Conservation (phyloP, 2,113 vertebrate genomes). For the Eleginops maclovinus region DNA sequence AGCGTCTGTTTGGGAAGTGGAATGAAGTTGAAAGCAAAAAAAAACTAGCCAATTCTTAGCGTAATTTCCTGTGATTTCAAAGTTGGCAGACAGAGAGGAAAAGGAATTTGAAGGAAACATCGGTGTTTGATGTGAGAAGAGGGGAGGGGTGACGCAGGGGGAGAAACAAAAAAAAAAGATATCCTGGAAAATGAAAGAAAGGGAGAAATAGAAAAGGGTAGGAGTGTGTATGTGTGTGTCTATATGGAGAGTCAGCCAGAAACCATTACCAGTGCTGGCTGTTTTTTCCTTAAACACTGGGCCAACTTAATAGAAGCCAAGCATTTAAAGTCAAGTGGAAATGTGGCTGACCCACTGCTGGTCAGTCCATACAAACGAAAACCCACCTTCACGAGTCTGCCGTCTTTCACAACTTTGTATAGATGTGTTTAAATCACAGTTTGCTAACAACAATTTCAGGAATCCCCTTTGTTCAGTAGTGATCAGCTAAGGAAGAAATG, state of each 20-base stretch:
- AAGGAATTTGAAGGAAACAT: constrained; percentile 85
- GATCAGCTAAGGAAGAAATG: neutral
- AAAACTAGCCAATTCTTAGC: constrained; percentile 78
- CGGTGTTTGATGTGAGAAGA: constrained; percentile 84
- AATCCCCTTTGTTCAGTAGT: constrained; percentile 14
- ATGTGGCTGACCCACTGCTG: constrained; percentile 62
- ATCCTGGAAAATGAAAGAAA: constrained; percentile 80
- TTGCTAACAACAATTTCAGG: constrained; percentile 8
- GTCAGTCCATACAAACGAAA: constrained; percentile 53
- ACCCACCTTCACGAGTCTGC: constrained; percentile 12
- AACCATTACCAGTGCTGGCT: constrained; percentile 79
- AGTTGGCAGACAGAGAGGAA: constrained; percentile 83
- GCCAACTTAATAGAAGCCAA: constrained; percentile 79
- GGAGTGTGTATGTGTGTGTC: neutral
- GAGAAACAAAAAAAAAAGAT: constrained; percentile 66
- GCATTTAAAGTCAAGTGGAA: constrained; percentile 79
- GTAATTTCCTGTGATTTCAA: constrained; percentile 87
- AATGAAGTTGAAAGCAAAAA: constrained; percentile 77
- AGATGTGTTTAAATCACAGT: constrained; percentile 15
- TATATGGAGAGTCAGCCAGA: constrained; percentile 69
- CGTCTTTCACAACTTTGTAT: constrained; percentile 39
- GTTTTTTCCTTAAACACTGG: constrained; percentile 75
- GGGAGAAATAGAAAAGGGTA: constrained; percentile 39
- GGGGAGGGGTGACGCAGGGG: constrained; percentile 65
- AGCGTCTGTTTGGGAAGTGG: constrained; percentile 70